Evolutionary conservation across 2,797 vertebrate genomes (phyloP).

Genomic region (Decapterus maruadsi): DNA sequence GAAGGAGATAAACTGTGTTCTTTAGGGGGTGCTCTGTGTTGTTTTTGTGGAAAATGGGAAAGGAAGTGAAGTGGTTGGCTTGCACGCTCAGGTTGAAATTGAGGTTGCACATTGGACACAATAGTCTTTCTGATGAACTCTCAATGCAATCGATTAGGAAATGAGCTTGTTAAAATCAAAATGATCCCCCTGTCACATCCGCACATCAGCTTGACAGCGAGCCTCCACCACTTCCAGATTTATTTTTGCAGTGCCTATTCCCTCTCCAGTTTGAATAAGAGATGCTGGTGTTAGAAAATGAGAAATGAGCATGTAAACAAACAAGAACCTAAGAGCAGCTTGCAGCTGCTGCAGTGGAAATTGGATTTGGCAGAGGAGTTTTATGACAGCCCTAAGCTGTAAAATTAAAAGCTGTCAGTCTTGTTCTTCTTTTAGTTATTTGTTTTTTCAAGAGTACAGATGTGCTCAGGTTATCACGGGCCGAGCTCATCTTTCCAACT

Average conservation of each 20-base stretch:
- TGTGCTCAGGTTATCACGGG: constrained; percentile 31
- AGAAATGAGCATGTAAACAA: constrained; percentile 50
- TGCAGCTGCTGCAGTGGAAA: constrained; percentile 55
- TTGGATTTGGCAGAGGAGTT: constrained; percentile 63
- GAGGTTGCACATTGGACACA: not conserved
- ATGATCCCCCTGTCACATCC: constrained; percentile 36
- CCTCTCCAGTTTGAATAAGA: constrained; percentile 31
- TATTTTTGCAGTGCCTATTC: not conserved
- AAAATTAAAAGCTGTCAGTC: constrained; percentile 66
- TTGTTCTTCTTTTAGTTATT: constrained; percentile 24
- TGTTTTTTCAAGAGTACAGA: constrained; percentile 34
- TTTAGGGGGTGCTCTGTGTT: not conserved
- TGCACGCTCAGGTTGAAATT: constrained; percentile 12
- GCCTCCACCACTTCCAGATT: constrained; percentile 15
- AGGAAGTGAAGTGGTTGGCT: not conserved
- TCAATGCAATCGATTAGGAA: constrained; percentile 4
- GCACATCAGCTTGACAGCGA: constrained; percentile 15
- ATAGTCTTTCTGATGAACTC: constrained; percentile 8
- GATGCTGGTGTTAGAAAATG: constrained; percentile 37
- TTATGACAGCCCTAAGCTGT: constrained; percentile 43
- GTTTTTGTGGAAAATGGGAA: constrained; percentile 9
- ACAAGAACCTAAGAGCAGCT: constrained; percentile 37
- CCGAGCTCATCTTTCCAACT: constrained; percentile 44
- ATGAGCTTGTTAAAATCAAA: constrained; percentile 18
- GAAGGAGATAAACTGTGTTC: constrained; percentile 14